Percentiles rank a stretch among this genome's conserved stretches.
These are phyloP conservation scores for Sesamia inferens DNA, from an alignment of 2,888 invertebrate genomes.

Conservation along the genomic window DNA sequence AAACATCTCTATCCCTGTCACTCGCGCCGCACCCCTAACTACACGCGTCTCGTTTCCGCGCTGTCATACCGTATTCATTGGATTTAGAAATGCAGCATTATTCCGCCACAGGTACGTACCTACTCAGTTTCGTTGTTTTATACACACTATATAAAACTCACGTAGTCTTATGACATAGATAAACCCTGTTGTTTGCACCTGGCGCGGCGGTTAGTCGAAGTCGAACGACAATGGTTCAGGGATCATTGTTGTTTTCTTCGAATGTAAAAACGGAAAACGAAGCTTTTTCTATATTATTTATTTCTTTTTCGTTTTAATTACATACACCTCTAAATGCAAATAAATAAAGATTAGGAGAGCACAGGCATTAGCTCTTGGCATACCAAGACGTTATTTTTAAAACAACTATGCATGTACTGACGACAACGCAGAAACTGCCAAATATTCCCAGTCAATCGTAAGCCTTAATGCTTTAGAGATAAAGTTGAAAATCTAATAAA, in stretches of 20 bases:
- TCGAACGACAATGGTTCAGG: conserved; percentile 1
- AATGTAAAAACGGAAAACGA: neutral
- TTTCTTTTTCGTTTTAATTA: neutral
- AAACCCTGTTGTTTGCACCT: conserved; percentile 35
- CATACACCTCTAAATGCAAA: too few species aligned
- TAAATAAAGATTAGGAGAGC: neutral
- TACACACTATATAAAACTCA: conserved; percentile 48
- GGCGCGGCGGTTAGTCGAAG: neutral
- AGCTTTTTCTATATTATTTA: neutral
- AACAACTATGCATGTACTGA: neutral
- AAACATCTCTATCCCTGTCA: conserved; percentile 31
- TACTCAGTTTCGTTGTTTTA: conserved; percentile 54
- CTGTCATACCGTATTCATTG: conserved; percentile 84
- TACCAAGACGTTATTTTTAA: neutral
- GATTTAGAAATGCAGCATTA: conserved; percentile 81
- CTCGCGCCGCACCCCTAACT: conserved; percentile 50
- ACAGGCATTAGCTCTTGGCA: too few species aligned
- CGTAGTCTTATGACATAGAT: conserved; percentile 22
- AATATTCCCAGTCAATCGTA: too few species aligned
- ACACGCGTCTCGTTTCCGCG: conserved; percentile 67
- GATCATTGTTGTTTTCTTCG: neutral
- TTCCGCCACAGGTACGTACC: conserved; percentile 68
- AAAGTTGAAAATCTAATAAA: too few species aligned
- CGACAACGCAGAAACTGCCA: too few species aligned
- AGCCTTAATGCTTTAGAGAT: too few species aligned